Base-by-base conservation (phyloP, 37 sponge, comb jelly and placozoan genomes). In the Mnemiopsis leidyi region DNA sequence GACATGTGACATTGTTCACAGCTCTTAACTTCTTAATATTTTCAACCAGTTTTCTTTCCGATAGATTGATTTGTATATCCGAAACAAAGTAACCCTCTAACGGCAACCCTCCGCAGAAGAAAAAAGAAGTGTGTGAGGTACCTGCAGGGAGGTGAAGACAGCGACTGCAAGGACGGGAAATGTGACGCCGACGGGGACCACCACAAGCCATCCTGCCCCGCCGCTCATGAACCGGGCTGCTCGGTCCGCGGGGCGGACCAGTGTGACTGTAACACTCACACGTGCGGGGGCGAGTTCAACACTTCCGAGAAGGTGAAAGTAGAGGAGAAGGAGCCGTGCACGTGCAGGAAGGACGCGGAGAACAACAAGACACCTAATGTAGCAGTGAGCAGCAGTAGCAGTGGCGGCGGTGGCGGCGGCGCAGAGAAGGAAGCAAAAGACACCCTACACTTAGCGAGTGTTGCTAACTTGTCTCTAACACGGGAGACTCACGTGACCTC, bases 41-140 rank as follows among this genome's bases (percentile, higher is more conserved):
- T n/a, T n/a, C n/a, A n/a, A n/a, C n/a, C n/a, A n/a, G n/a, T n/a
- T n/a, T n/a, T n/a, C n/a, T n/a, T n/a, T n/a, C n/a, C n/a, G n/a
- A n/a, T n/a, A n/a, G n/a, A n/a, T n/a, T n/a, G n/a, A n/a, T n/a
- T n/a, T n/a, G n/a, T n/a, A n/a, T n/a, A n/a, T n/a, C n/a, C n/a
- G n/a, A n/a, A n/a, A n/a, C n/a, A n/a, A n/a, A n/a, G n/a, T n/a
- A n/a, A n/a, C n/a, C n/a, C n/a, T n/a, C n/a, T n/a, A n/a, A n/a
- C n/a, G n/a, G n/a, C n/a, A n/a, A n/a, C n/a, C n/a, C n/a, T n/a
- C n/a, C n/a, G 0, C 93, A 97, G 97, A 93, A 94, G 97, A 83
- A 97, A 97, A 95, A 97, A 96, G 95, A 95, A 95, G 94, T 97
- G 97, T 93, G 93, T 94, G 9, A 76, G 94, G 2, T 88, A 76